Base-by-base conservation (phyloP, 2,888 invertebrate genomes). In the Anarsia innoxiella region DNA sequence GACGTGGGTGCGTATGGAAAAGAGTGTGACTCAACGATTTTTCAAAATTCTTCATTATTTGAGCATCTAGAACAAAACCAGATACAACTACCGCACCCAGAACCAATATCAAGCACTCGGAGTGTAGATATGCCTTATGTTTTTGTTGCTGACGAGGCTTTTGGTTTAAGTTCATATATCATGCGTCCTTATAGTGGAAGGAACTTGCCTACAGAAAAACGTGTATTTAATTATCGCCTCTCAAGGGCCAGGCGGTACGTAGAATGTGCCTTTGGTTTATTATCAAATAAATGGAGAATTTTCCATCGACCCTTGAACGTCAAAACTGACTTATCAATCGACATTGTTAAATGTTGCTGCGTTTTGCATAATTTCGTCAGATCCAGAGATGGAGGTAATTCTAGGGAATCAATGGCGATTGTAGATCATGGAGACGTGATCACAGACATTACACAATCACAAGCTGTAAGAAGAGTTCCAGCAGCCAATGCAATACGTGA, bases 401-500 rank as follows among this genome's bases (percentile, higher is more conserved):
- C 46, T 39, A 28, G 41, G 42, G 46, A 47, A 45, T n/a, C n/a
- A n/a, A n/a, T n/a, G n/a, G n/a, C n/a, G n/a, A n/a, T n/a, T n/a
- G n/a, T n/a, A n/a, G n/a, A n/a, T n/a, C n/a, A n/a, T n/a, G n/a
- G n/a, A n/a, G n/a, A n/a, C n/a, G 47, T 42, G 38, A 45, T 46
- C 44, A 42, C 46, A 41, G 44, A 48, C 44, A 41, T 46, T 49
- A 43, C 45, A 37, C 46, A 50, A 41, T 46, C 48, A 39, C 42
- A 37, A 42, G 28, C 32, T 42, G 33, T 36, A 44, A 40, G 38
- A 46, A 34, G 31, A 29, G 40, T 42, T 40, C 45, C 45, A 49
- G 44, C 42, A 45, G 45, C 45, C 44, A 45, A 48, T 48, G 42
- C 45, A 46, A 48, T 48, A 26, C 43, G 48, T 45, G 43, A 50